phyloP scores from a whole-genome alignment of 2,888 invertebrate genomes.

The Morpho deidamia region DNA sequence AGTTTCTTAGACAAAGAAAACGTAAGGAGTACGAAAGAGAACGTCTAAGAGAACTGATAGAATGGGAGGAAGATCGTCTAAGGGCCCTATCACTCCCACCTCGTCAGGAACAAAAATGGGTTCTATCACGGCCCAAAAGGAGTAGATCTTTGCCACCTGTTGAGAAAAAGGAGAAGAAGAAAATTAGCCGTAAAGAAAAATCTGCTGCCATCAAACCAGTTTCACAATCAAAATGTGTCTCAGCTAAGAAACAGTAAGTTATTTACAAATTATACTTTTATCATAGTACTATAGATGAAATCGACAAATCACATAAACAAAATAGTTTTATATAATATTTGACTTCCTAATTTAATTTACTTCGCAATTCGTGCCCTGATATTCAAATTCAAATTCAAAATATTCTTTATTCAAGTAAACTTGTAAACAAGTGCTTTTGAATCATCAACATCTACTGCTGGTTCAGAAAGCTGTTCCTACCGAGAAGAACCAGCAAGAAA shows the following conservation, averaged over 20 bases:
- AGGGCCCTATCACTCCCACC: constrained; percentile 4
- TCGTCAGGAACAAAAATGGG: constrained; percentile 13
- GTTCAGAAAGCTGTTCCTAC: too few species aligned
- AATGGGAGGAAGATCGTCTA: constrained; percentile 13
- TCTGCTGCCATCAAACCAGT: constrained; percentile 24
- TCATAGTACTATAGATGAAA: not conserved
- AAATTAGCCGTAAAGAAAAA: constrained; percentile 21
- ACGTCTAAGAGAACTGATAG: constrained; percentile 18
- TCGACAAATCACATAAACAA: too few species aligned
- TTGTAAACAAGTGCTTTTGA: too few species aligned
- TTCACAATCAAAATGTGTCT: constrained; percentile 27
- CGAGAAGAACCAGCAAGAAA: too few species aligned
- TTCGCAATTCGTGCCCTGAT: too few species aligned
- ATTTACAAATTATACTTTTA: not conserved
- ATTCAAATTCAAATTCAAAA: too few species aligned
- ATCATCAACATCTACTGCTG: too few species aligned
- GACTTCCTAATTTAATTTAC: too few species aligned
- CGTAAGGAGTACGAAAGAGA: constrained; percentile 21
- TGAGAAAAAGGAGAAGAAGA: constrained; percentile 13
- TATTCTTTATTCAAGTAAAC: too few species aligned
- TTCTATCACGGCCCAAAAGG: constrained; percentile 7
- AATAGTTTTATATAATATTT: too few species aligned
- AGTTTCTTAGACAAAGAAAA: constrained; percentile 13
- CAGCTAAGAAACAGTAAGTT: constrained; percentile 32
- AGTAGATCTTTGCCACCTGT: constrained; percentile 1